phyloP scores from a whole-genome alignment of 2,888 invertebrate genomes.

The Eudemis profundana region DNA sequence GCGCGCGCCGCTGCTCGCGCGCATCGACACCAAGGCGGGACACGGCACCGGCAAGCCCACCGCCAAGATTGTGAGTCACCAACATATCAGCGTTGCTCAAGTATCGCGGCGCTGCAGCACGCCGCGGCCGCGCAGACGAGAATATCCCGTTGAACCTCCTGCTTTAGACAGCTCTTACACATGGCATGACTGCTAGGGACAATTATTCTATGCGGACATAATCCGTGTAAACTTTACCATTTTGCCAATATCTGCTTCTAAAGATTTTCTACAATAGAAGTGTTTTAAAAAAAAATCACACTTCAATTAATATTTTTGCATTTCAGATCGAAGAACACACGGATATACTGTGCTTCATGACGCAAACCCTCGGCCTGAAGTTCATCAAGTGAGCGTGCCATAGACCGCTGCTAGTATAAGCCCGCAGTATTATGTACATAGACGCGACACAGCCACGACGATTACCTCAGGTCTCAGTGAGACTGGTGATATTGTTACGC shows the following conservation, averaged over 20 bases:
- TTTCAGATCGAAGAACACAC: conserved; percentile 96
- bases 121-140: conserved; percentile 82
- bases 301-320: conserved; percentile 55
- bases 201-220: too few relatives aligned
- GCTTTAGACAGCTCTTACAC: too few relatives aligned
- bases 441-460: conserved; percentile 65
- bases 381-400: conserved; percentile 74
- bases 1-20: conserved; percentile 93
- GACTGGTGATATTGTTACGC: conserved; percentile 83
- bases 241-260: too few relatives aligned
- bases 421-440: conserved; percentile 78
- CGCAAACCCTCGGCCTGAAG: conserved; percentile 88
- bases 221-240: too few relatives aligned
- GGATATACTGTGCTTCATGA: conserved; percentile 94
- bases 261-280: too few relatives aligned
- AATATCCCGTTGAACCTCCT: too few relatives aligned
- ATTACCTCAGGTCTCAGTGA: conserved; percentile 74
- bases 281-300: too few relatives aligned
- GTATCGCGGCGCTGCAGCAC: conserved; percentile 95
- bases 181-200: too few relatives aligned
- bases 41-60: conserved; percentile 99
- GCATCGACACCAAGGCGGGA: conserved; percentile 97
- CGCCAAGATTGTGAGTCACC: conserved; percentile 90
- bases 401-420: conserved; percentile 45
- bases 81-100: conserved; percentile 92